Evolutionary conservation across 2,888 invertebrate genomes (phyloP), one percentile per base, ranked within the genome.

Genomic region (Bimastos eiseni): DNA sequence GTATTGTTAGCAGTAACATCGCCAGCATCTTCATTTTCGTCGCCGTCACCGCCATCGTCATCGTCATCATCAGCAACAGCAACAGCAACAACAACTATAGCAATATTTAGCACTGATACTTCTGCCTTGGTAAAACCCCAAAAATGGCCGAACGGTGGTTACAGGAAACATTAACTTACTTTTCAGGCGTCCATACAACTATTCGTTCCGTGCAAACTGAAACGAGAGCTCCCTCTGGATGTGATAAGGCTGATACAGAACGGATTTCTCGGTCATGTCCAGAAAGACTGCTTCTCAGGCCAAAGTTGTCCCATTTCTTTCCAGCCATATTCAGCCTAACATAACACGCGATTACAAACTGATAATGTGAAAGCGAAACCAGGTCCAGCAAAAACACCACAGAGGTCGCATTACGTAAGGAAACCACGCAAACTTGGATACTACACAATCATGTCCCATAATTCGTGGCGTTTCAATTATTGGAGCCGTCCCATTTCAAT

Each of bases 121-220:
- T 70, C 11, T 70, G 70, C 49, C 24, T 21, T 21, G 3, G 33
- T 3, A 30, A 30, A 24, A 17, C 41, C 83, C 1, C n/a, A 24
- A 38, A 89, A 83, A 83, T 36, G 37, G n/a, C 30, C 37, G 89
- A n/a, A 3, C 19, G 19, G 44, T 70, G 49, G 49, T 49, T 49
- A n/a, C 30, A 30, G 70, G n/a, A 70, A 70, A 70, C 17, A n/a
- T n/a, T n/a, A 70, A 11, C n/a, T 92, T 93, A 95, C 95, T 96
- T 94, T 89, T 94, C 93, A 84, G 97, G 97, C 94, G 96, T 96
- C 98, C 98, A 98, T 83, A 98, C 95, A 1, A 97, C 97, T 33
- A 97, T 97, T 95, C 97, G 97, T 95, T 98, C 98, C 93, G 98
- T 96, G 8, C 98, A 98, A 38, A 97, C 97, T 15, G 98, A 98